Base-by-base conservation (phyloP, 2,888 invertebrate species). In the Hybos culiciformis region DNA sequence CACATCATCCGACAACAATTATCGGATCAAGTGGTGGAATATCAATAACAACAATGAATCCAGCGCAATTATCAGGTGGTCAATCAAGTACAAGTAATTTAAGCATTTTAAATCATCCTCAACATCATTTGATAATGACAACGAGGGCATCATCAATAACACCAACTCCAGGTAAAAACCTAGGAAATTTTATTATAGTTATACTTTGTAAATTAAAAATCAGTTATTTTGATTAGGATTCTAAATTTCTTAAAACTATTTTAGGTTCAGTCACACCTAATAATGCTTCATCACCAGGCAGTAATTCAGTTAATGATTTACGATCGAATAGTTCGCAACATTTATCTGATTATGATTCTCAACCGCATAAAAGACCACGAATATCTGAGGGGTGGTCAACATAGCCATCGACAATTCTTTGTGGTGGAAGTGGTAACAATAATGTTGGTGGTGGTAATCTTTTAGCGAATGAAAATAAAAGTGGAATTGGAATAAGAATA, bases 381-480 rank as follows among this genome's bases (percentile, higher is more conserved):
- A 79, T 92, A 62, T 75, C 77, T 43, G 92, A 92, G 63, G 83
- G 83, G 48, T 93, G 93, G 92, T 79, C 83, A 67, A 84, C 87
- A 80, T 87, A 86, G 84, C 77, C 63, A 53, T 49, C 46, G 54
- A 54, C 52, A 52, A 12, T 44, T 38, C 43, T 39, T 41, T 46
- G 43, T 26, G 43, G 31, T 45, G 41, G 38, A n/a, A 36, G n/a
- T 12, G 18, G 12, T 17, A 40, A 20, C 31, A 36, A 42, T 24
- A 39, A 38, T 39, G 39, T 36, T 26, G 18, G 36, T 23, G 34
- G 43, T 21, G 45, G 21, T 38, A 46, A 38, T 32, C n/a, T n/a
- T n/a, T n/a, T n/a, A n/a, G n/a, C n/a, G n/a, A n/a, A n/a, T n/a
- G 23, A 34, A 51, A 52, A 19, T 46, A 48, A 26, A 37, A 47